Evolutionary conservation across 1,140 invertebrate genomes (phyloP).

Genomic region (Trypoxylus dichotomus): DNA sequence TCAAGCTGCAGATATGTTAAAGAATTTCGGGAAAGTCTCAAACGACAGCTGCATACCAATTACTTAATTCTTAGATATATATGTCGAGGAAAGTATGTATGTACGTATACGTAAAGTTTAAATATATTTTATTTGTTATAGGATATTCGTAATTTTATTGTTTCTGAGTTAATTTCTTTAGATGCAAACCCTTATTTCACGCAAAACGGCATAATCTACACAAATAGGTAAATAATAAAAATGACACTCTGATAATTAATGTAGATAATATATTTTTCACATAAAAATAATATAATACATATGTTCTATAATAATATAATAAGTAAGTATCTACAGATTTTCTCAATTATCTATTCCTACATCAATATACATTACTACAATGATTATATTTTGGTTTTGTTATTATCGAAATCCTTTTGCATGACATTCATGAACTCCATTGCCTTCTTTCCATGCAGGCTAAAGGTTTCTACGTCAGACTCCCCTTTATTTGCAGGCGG

Average conservation of each 20-base stretch:
- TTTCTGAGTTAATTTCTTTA: no score
- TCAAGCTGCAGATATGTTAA: conserved; percentile 46
- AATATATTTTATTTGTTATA: no score
- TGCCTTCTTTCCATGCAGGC: conserved; percentile 30
- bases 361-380: background rate
- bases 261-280: conserved; percentile 13
- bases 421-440: conserved; percentile 34
- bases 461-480: background rate
- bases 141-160: no score
- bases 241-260: background rate
- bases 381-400: conserved; percentile 33
- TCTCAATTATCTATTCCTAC: background rate
- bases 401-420: conserved; percentile 36
- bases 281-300: background rate
- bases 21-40: conserved; percentile 14
- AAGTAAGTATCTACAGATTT: background rate
- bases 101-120: no score
- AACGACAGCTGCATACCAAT: background rate
- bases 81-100: background rate
- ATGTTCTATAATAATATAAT: background rate
- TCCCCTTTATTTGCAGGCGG: conserved; percentile 10
- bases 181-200: no score
- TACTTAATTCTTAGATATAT: background rate
- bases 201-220: no score
- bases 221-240: no score